These are phyloP conservation scores for Petrolisthes cinctipes DNA, from an alignment of 2,888 invertebrate genomes.

Conservation along the genomic window DNA sequence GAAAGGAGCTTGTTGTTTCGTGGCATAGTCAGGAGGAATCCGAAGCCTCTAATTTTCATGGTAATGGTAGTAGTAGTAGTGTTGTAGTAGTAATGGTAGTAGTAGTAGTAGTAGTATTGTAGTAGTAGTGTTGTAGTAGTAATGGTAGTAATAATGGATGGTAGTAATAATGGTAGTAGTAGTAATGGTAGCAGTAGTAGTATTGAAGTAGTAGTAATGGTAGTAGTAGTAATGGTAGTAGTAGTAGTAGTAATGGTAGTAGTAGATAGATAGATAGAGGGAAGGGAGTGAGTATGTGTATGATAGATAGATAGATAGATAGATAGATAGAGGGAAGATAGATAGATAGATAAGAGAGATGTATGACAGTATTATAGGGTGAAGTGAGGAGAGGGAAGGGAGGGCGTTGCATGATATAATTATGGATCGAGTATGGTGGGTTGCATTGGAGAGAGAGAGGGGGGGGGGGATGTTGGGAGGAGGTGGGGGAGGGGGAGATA, in stretches of 20 bases:
- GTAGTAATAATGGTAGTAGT: neutral
- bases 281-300: neutral
- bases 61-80: neutral
- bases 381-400: neutral
- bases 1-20: no score
- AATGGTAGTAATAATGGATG: neutral
- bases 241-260: neutral
- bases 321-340: neutral
- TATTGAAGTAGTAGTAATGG: neutral
- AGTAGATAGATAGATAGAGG: neutral
- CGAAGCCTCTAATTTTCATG: no score
- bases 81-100: neutral
- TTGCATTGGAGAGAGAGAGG: neutral
- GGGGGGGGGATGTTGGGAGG: neutral
- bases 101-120: neutral
- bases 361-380: neutral
- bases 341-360: neutral
- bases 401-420: neutral
- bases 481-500: neutral
- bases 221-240: neutral
- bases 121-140: neutral
- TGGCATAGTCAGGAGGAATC: no score
- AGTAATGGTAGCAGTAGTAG: neutral
- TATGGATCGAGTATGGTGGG: neutral
- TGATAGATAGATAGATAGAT: neutral